Evolutionary conservation across 2,888 invertebrate genomes (phyloP), one percentile per base, ranked within the genome.

Genomic region (Tetropium fuscum): DNA sequence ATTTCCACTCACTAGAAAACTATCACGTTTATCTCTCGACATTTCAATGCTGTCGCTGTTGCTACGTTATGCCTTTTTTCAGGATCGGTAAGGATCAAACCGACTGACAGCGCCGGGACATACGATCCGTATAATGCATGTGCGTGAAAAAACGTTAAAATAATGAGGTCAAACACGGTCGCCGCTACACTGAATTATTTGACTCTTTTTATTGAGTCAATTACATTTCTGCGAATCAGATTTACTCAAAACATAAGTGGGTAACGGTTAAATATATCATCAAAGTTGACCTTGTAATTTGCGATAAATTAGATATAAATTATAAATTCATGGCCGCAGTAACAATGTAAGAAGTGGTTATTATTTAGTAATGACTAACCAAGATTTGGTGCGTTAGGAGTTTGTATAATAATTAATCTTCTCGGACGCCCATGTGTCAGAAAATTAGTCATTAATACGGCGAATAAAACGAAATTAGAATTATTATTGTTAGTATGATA

Each of bases 281-380:
- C 61, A 58, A 58, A 54, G 49, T 15, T 54, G 58, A 54, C 61
- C 58, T 61, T 53, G 56, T 44, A 49, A 61, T 58, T 61, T 49
- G 61, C 15, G 61, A 45, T 61, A 61, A 61, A 61, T 61, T 61
- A 58, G 49, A 38, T 34, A 44, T 44, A 32, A n/a, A n/a, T n/a
- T n/a, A n/a, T n/a, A n/a, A 22, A 53, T 54, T 53, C 58, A 58
- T 54, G 48, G 20, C 48, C 30, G n/a, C 18, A 5, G n/a, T 13
- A 11, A 6, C 41, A 43, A 13, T 25, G 13, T 43, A 43, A 43
- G 2, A 7, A 43, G n/a, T n/a, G n/a, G 22, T 43, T 22, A 43
- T 43, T 43, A 43, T 43, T 43, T 20, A 43, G 25, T 43, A 13
- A 34, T 11, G 34, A 11, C 6, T 11, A 43, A 43, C 13, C 11